Base-by-base conservation (phyloP, 2,113 vertebrate species). In the Hemibagrus wyckioides region DNA sequence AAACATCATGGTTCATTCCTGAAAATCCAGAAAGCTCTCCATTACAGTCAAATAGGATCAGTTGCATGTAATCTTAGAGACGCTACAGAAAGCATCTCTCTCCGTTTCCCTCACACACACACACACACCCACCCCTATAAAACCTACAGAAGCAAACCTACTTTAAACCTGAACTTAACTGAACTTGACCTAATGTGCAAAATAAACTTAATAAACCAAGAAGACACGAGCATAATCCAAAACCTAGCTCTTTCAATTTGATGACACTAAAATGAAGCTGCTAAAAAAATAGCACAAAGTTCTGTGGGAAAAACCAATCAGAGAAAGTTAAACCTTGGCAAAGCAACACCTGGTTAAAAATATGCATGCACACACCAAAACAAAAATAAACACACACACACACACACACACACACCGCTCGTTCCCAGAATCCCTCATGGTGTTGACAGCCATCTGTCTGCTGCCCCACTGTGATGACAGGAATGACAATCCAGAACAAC, bases 391-490 rank as follows among this genome's bases (percentile, higher is more conserved):
- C 3, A 44, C 44, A 44, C 44, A 44, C 44, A 44, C 44, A 44
- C 44, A 44, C 3, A 44, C 44, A 44, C 44, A 44, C 44, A 44
- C 44, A 44, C 44, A 44, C 44, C 3, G 15, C 25, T 30, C 13
- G 33, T 86, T 80, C 84, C 77, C 67, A 82, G 75, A 90, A 83
- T 80, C 83, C 84, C 73, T 57, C 10, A 8, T 25, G 1, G 41
- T 19, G 85, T 21, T 33, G 86, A 87, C 83, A 86, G 87, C 19
- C 50, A 61, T 83, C 7, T 21, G 33, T 57, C 77, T 77, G 65
- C 33, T 69, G 50, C 67, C 77, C 80, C 56, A 57, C 6, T 28
- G 61, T 57, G 86, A 63, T 86, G 85, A 91, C 85, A 88, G 80
- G 39, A 83, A 54, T 30, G 44, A 88, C 23, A 50, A 85, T 80